Evolutionary conservation across 2,888 invertebrate genomes (phyloP).

Genomic region (Parascotia fuliginaria): DNA sequence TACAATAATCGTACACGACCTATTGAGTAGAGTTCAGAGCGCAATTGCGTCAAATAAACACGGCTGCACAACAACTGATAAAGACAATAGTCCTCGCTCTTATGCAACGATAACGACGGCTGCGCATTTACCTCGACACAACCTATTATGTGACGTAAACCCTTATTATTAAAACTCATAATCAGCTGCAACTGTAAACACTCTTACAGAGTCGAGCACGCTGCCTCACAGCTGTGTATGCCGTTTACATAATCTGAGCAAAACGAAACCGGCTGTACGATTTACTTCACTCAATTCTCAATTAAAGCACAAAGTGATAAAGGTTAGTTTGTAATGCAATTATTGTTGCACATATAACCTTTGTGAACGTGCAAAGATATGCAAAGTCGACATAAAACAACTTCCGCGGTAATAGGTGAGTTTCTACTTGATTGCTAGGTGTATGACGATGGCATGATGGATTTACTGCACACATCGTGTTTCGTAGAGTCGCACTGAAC

Average conservation of each 20-base stretch:
- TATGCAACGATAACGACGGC: constrained; percentile 75
- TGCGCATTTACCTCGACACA: constrained; percentile 59
- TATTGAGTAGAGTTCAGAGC: constrained; percentile 37
- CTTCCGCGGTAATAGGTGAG: constrained; percentile 52
- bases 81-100: constrained; percentile 72
- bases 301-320: constrained; percentile 41
- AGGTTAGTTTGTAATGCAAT: constrained; percentile 39
- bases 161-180: constrained; percentile 41
- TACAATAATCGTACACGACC: constrained; percentile 17
- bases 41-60: constrained; percentile 60
- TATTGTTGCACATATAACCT: constrained; percentile 26
- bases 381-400: constrained; percentile 47
- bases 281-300: constrained; percentile 46
- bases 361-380: constrained; percentile 33
- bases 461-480: constrained; percentile 23
- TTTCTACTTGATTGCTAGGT: constrained; percentile 47
- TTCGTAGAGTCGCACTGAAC: constrained; percentile 14
- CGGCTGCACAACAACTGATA: constrained; percentile 61
- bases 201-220: constrained; percentile 48
- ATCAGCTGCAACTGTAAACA: constrained; percentile 41
- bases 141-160: constrained; percentile 45
- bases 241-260: constrained; percentile 70
- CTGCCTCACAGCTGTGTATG: constrained; percentile 66
- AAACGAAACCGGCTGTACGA: constrained; percentile 52
- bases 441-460: constrained; percentile 29